phyloP scores from a whole-genome alignment of 2,797 vertebrate genomes.

The Gymnothorax javanicus region DNA sequence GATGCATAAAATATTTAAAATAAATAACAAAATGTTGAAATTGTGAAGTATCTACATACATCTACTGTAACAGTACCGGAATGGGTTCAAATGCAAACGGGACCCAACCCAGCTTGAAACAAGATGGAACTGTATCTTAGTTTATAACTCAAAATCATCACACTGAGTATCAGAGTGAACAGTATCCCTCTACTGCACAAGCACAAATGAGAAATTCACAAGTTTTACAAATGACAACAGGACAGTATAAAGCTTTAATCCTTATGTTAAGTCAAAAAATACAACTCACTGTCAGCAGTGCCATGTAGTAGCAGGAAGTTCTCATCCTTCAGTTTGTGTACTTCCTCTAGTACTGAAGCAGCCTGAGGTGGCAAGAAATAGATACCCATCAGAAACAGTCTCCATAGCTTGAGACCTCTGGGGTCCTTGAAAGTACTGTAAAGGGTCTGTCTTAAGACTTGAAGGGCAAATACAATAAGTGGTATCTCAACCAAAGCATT shows the following conservation, averaged over 20 bases:
- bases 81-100: no score
- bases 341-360: constrained; percentile 77
- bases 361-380: constrained; percentile 58
- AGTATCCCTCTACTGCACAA: not conserved
- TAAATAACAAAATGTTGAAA: no score
- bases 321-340: constrained; percentile 75
- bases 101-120: no score
- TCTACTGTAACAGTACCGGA: no score
- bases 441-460: no score
- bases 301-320: constrained; percentile 80
- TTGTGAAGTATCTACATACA: no score
- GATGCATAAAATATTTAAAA: no score
- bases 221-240: not conserved
- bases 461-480: no score
- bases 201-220: not conserved
- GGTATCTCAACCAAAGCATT: no score
- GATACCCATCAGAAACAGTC: not conserved
- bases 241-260: not conserved
- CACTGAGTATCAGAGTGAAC: not conserved
- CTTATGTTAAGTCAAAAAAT: not conserved
- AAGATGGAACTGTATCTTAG: no score
- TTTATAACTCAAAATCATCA: no score
- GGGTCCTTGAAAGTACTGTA: no score
- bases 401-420: not conserved
- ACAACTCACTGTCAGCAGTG: constrained; percentile 77